Conservation (phyloP, 2,888 invertebrate genomes). For the Nematopogon swammerdamellus region DNA sequence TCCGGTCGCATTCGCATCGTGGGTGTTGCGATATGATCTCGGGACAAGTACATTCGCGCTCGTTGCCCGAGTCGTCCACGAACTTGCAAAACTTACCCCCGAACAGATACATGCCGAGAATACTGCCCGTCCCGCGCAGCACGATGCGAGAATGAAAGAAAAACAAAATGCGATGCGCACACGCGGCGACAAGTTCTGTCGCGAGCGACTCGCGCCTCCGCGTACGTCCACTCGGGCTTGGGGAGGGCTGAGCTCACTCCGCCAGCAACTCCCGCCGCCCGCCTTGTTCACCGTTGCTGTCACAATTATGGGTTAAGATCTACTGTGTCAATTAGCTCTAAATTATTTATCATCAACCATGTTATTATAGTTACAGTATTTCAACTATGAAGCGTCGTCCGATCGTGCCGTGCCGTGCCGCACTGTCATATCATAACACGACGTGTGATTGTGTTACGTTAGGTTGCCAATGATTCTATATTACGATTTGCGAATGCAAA, state of each 20-base stretch:
- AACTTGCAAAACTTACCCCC: constrained; percentile 99
- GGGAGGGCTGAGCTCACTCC: neutral
- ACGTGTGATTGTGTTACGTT: neutral
- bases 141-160: constrained; percentile 54
- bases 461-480: neutral
- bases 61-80: constrained; percentile 78
- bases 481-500: neutral
- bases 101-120: constrained; percentile 99
- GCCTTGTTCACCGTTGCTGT: neutral
- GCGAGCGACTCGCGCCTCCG: too few relatives aligned
- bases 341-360: neutral
- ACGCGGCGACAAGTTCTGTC: constrained; percentile 29
- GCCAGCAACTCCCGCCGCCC: neutral
- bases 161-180: constrained; percentile 53
- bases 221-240: neutral
- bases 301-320: neutral
- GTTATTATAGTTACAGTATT: neutral
- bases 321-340: neutral
- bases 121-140: constrained; percentile 66
- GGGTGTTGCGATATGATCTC: constrained; percentile 87
- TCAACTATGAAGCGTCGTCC: too few relatives aligned
- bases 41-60: constrained; percentile 89
- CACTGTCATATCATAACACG: neutral
- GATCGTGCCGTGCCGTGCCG: too few relatives aligned
- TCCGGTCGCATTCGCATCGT: constrained; percentile 93